Evolutionary conservation across 2,113 vertebrate species (phyloP), one percentile per base, ranked within the genome.

Genomic region (Nothoprocta pentlandii): DNA sequence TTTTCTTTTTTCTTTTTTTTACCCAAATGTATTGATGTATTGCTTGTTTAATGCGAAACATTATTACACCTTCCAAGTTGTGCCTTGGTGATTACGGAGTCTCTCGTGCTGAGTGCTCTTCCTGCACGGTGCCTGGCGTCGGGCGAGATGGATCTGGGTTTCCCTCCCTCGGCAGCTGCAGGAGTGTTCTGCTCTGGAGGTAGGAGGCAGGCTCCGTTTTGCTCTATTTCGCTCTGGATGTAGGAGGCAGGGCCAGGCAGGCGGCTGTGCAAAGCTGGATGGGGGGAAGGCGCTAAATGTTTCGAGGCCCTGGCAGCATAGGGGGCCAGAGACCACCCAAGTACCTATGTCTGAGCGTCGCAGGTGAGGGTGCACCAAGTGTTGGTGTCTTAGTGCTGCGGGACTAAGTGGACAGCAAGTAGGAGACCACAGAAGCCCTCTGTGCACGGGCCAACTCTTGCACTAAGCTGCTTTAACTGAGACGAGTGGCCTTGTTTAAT

Each of bases 11-110:
- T 2, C 13, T 44, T 86, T 81, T 54, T 12, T 4, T 34, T 10
- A 58, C 2, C 3, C 2, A 21, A 8, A 47, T 17, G 1, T n/a
- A 17, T 62, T 56, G 6, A 47, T 17, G 1, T n/a, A 17, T 62
- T 56, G 6, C 9, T 14, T 2, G 0, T 56, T 85, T 47, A 67
- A 53, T 53, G 14, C 28, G 51, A 81, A 85, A 30, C 58, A 15
- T 3, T 54, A 8, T 49, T 87, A 15, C 5, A 56, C 4, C 5
- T 63, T 75, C 28, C 3, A 26, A 62, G 26, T 16, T 62, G 12
- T 68, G 6, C 23, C 25, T 86, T 62, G 51, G 28, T 80, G 25
- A 30, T 58, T 32, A 26, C 39, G 22, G 61, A 91, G 49, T 28
- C 64, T 19, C 62, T 94, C 66, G 15, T 68, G 15, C 6, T 79